Base-by-base conservation (phyloP, 92 coral and sea anemone species). In the Plumapathes pennacea region DNA sequence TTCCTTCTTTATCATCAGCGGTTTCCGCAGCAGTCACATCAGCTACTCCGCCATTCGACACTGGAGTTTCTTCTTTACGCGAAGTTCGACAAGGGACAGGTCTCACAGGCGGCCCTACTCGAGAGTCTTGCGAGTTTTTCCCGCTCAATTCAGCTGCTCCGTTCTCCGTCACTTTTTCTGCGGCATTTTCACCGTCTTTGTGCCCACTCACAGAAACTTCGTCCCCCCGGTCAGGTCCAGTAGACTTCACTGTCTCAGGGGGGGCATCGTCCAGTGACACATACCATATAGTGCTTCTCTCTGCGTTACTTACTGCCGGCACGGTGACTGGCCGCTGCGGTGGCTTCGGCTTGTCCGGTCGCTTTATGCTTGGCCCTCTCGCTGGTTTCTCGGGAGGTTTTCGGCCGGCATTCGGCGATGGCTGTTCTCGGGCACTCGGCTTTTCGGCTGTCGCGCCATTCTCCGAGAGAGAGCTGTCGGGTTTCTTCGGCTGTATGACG, bases 311-410 rank as follows among this genome's bases (percentile, higher is more conserved):
- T 42, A 52, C 50, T 6, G 23, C 32, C 4, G 73, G 63, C 23
- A 44, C 44, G 23, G 43, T 53, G 2, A 28, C 62, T n/a, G 73
- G 73, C 38, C 73, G 63, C 29, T 65, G 71, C 1, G 86, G 71
- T 21, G 86, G 71, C 46, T 58, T 63, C 5, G 40, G 13, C 34
- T 34, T 63, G 3, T 12, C 14, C 8, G 50, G 48, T 8, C 54
- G 71, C 13, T 57, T 58, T 25, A 66, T 44, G n/a, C 73, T 66
- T 25, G 73, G 73, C 32, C 73, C 73, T 39, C 73, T 51, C 38
- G 49, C 32, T 23, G 73, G 73, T 38, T 62, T 66, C 25, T 66
- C 54, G 24, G 73, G 73, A 1, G 50, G 32, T 53, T 52, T 66
- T 7, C 40, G 61, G 21, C 53, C 44, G 20, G 63, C 14, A 18